These are phyloP conservation scores for Gymnoscopelus braueri DNA, from an alignment of 2,797 vertebrate genomes.

Conservation along the genomic window DNA sequence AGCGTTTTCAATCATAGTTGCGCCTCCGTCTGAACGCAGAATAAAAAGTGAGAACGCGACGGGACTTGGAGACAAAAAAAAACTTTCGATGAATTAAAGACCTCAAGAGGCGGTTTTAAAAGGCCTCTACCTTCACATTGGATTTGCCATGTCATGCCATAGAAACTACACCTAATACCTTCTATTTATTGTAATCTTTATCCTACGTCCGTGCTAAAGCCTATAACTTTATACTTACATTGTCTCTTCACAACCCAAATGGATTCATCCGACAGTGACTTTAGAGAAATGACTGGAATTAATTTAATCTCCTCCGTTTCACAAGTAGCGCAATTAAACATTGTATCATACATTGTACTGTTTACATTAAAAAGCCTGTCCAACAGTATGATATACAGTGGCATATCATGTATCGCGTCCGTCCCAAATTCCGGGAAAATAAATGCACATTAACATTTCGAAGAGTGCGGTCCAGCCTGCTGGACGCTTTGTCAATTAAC, in stretches of 20 bases:
- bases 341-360: conserved; percentile 9
- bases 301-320: neutral
- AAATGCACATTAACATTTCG: conserved; percentile 30
- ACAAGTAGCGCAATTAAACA: conserved; percentile 15
- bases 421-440: conserved; percentile 41
- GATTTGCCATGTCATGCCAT: conserved; percentile 41
- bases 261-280: conserved; percentile 4
- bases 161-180: conserved; percentile 31
- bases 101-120: conserved; percentile 9
- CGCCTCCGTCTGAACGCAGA: too few species aligned
- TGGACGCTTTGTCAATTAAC: conserved; percentile 56
- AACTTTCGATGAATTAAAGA: too few species aligned
- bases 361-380: conserved; percentile 15
- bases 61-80: too few species aligned
- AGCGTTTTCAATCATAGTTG: too few species aligned
- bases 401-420: conserved; percentile 13
- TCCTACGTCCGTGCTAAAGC: conserved; percentile 25
- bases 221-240: conserved; percentile 6
- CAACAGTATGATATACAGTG: conserved; percentile 12
- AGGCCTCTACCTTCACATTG: conserved; percentile 37
- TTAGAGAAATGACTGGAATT: conserved; percentile 16
- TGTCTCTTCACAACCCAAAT: neutral
- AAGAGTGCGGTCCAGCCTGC: conserved; percentile 64
- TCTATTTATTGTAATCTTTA: conserved; percentile 13
- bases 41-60: too few species aligned